These are phyloP conservation scores for Xanthia togata DNA, from an alignment of 2,888 invertebrate species.

Conservation along the genomic window DNA sequence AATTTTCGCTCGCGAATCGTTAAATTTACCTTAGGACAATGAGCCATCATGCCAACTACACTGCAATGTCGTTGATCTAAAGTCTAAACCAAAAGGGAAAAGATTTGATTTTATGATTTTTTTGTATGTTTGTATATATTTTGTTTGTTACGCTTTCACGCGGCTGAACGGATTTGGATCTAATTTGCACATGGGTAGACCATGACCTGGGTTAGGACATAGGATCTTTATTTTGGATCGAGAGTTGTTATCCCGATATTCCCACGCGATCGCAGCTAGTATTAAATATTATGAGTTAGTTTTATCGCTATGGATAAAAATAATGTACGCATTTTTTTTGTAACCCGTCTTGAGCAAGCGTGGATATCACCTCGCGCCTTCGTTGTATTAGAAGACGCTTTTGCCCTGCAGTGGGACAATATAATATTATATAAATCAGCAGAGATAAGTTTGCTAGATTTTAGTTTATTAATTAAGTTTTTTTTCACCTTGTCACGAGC, in stretches of 20 bases:
- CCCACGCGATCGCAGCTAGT: too few relatives aligned
- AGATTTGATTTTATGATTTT: too few relatives aligned
- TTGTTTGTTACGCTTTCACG: too few relatives aligned
- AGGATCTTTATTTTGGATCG: too few relatives aligned
- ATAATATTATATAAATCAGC: not conserved
- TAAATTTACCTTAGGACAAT: conserved; percentile 49
- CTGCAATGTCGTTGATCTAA: conserved; percentile 18
- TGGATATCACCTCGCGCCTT: too few relatives aligned
- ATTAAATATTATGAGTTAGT: not conserved
- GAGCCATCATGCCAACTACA: conserved; percentile 17
- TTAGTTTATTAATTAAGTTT: not conserved
- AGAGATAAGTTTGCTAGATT: not conserved
- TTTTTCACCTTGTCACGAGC: not conserved
- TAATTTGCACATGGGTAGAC: too few relatives aligned
- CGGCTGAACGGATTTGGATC: too few relatives aligned
- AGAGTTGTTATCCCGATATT: too few relatives aligned
- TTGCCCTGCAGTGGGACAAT: not conserved
- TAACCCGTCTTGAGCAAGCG: not conserved
- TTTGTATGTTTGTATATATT: too few relatives aligned
- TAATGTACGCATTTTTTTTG: not conserved
- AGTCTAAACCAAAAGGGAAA: too few relatives aligned
- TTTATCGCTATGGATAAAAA: not conserved
- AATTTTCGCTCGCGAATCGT: conserved; percentile 55
- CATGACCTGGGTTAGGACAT: too few relatives aligned
- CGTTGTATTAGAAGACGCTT: not conserved